Percentiles rank a stretch among this genome's conserved stretches.
Conservation (phyloP, 1,140 invertebrate genomes). For the Anoplophora glabripennis region DNA sequence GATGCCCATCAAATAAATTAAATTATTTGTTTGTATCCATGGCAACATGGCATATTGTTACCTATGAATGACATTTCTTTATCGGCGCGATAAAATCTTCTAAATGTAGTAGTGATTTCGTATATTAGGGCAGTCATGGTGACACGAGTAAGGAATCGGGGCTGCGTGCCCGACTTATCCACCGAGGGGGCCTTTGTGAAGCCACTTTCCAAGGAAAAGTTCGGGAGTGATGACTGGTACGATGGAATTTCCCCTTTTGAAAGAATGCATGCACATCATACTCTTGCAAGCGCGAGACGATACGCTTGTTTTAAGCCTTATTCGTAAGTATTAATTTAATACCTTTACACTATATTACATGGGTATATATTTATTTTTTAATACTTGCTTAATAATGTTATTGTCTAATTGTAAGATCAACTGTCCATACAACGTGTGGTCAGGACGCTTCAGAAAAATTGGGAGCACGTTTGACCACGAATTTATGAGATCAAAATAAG, state of each 20-base stretch:
- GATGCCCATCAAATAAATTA: not conserved
- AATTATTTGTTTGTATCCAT: not conserved
- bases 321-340: slow-evolving; percentile 25
- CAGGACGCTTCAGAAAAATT: no score
- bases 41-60: not conserved
- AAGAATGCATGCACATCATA: slow-evolving; percentile 62
- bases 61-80: slow-evolving; percentile 15
- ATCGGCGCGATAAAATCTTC: slow-evolving; percentile 5
- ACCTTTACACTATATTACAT: no score
- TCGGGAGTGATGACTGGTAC: slow-evolving; percentile 44
- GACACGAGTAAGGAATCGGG: slow-evolving; percentile 49
- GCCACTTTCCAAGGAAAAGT: slow-evolving; percentile 43
- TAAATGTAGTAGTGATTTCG: not conserved
- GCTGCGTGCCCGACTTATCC: slow-evolving; percentile 54
- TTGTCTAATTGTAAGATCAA: no score
- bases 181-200: slow-evolving; percentile 57
- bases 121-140: slow-evolving; percentile 2
- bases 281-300: slow-evolving; percentile 55
- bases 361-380: not conserved
- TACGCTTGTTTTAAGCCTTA: slow-evolving; percentile 51
- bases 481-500: no score
- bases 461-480: no score
- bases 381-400: not conserved
- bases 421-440: no score
- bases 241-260: slow-evolving; percentile 49